Percentiles rank a stretch among this genome's conserved stretches.
Conservation (phyloP, 2,113 vertebrate genomes). For the Tachuris rubrigastra region DNA sequence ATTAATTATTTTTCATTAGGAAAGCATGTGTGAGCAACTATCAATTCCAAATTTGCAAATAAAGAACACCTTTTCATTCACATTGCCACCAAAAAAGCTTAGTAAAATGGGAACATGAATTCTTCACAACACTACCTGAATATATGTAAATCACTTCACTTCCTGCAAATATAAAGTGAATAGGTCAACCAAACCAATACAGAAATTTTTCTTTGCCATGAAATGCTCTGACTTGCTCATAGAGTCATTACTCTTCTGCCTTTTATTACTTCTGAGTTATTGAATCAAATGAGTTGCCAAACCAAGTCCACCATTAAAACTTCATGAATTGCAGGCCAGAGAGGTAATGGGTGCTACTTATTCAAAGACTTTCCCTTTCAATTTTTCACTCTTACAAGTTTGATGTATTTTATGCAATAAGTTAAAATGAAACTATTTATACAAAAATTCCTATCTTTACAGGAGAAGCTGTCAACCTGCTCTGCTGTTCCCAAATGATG, state of each 20-base stretch:
- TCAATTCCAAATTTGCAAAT: not conserved
- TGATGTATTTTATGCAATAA: not conserved
- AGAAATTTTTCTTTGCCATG: not conserved
- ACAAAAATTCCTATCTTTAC: not conserved
- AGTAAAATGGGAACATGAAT: not conserved
- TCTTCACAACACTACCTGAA: not conserved
- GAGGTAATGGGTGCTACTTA: not conserved
- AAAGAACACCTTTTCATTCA: not conserved
- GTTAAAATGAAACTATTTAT: not conserved
- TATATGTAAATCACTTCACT: not conserved
- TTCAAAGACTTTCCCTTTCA: not conserved
- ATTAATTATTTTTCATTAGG: not conserved
- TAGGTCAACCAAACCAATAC: not conserved
- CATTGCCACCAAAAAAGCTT: not conserved
- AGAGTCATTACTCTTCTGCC: not conserved
- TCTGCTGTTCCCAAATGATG: not conserved
- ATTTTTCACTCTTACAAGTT: not conserved
- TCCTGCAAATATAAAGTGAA: not conserved
- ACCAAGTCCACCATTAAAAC: not conserved
- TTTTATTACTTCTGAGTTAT: not conserved
- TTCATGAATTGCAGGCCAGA: not conserved
- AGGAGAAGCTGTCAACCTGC: not conserved
- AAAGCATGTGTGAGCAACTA: not conserved
- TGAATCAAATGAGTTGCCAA: not conserved
- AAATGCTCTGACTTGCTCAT: not conserved